Evolutionary conservation across 2,113 vertebrate genomes (phyloP).

Genomic region (Sigmodon hispidus): DNA sequence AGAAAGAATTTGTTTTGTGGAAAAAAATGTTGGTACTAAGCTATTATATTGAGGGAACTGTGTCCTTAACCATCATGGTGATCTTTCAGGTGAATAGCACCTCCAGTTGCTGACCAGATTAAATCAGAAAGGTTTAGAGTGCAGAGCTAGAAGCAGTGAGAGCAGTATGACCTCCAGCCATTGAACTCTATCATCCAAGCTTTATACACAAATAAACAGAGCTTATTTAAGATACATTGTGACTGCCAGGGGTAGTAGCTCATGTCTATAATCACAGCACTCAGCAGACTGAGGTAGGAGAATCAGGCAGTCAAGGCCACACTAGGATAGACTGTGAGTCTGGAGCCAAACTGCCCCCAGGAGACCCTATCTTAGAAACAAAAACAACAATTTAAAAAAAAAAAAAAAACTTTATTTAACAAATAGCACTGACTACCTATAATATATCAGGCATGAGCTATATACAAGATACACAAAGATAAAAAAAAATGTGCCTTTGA

Average conservation of each 20-base stretch:
- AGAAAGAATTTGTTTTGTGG: conserved; percentile 2
- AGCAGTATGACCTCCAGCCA: neutral
- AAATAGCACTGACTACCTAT: neutral
- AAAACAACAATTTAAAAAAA: neutral
- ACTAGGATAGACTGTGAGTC: neutral
- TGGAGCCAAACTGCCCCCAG: neutral
- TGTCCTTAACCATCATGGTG: neutral
- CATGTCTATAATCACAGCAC: neutral
- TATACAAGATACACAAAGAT: neutral
- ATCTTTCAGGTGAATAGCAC: no score
- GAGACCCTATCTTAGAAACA: neutral
- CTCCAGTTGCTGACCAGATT: neutral
- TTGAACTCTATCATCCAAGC: neutral
- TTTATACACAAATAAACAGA: neutral
- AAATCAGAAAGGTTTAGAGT: neutral
- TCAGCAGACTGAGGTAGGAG: neutral
- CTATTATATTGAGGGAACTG: neutral
- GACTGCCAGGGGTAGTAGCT: neutral
- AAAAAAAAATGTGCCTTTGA: neutral
- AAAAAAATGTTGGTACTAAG: neutral
- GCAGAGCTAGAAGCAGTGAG: neutral
- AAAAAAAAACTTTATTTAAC: neutral
- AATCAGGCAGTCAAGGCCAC: neutral
- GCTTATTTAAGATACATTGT: neutral
- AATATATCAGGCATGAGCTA: neutral